Evolutionary conservation across 1,140 invertebrate species (phyloP), one percentile per base, ranked within the genome.

Genomic region (Meteorus sp.): DNA sequence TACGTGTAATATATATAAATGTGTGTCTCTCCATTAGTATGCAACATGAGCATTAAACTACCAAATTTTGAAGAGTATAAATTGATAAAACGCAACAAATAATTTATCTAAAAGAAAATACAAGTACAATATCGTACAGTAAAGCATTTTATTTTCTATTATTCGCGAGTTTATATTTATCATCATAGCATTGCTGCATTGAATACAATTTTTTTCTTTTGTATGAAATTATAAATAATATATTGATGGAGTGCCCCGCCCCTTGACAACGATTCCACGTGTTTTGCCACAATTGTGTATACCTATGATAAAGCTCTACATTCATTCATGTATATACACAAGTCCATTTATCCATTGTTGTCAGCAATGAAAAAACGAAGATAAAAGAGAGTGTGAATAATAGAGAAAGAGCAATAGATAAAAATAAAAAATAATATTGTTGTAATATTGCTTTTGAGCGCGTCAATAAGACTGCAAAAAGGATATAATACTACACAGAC

Each of bases 211-310:
- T 43, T 43, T 43, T 43, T 15, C 15, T 43, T 19, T 17, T 43
- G 20, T n/a, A n/a, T n/a, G n/a, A n/a, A n/a, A n/a, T n/a, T n/a
- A n/a, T n/a, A n/a, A n/a, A n/a, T n/a, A n/a, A 11, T 47, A 25
- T 27, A 25, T 47, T 15, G 3, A 4, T 27, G 5, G 13, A 19
- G n/a, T 23, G 50, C 50, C 50, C 50, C 50, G 29, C 50, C 50
- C 50, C 50, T 52, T 22, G 15, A 52, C 19, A 31, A 29, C 27
- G 11, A 37, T 31, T 5, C 50, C 50, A 52, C 50, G 50, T 52
- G 50, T n/a, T 39, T 15, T 15, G 13, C 13, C 35, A 39, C 17
- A 13, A n/a, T n/a, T n/a, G n/a, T n/a, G n/a, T n/a, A n/a, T n/a
- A n/a, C n/a, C n/a, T n/a, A n/a, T n/a, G n/a, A n/a, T n/a, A n/a